Evolutionary conservation across 2,888 invertebrate species (phyloP), one percentile per base, ranked within the genome.

Genomic region (Encarsia formosa): DNA sequence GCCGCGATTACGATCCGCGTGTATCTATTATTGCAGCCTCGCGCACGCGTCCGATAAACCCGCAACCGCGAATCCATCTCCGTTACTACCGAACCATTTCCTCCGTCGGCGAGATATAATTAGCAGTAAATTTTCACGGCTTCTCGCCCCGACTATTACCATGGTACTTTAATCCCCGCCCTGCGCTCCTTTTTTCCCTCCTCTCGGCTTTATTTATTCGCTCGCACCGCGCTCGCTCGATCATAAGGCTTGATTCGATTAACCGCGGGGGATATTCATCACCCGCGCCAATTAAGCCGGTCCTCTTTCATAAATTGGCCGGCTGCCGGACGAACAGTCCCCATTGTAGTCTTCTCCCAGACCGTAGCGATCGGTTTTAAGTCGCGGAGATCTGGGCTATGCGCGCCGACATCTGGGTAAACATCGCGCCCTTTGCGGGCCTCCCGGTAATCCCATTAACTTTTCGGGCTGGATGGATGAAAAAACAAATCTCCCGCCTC

Each of bases 71-170:
- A 54, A 54, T 51, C 47, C 42, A 38, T 51, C 50, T 54, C 44
- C 31, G 34, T 18, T 19, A 15, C 44, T 11, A 42, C 29, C 49
- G 20, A 29, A 32, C 38, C 50, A 39, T 54, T 47, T 49, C 45
- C 53, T 44, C 50, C 29, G 37, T 34, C 29, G 35, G 47, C 38
- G 48, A 40, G 39, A 56, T 53, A 58, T 54, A 59, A 60, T 60
- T 55, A 59, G 57, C 54, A 47, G 51, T 54, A 54, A 56, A 55
- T 58, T 59, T 58, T 57, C 48, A 49, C 49, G 52, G 31, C 41
- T 57, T 50, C 48, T 50, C 56, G 49, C 38, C 38, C 16, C 42
- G 29, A 19, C 4, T 34, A 22, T 20, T 6, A n/a, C 41, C 13
- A 11, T 20, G n/a, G 24, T 19, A 26, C 8, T 19, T n/a, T 45